Conservation (phyloP, 2,113 vertebrate species). For the Anarhynchus alexandrinus region DNA sequence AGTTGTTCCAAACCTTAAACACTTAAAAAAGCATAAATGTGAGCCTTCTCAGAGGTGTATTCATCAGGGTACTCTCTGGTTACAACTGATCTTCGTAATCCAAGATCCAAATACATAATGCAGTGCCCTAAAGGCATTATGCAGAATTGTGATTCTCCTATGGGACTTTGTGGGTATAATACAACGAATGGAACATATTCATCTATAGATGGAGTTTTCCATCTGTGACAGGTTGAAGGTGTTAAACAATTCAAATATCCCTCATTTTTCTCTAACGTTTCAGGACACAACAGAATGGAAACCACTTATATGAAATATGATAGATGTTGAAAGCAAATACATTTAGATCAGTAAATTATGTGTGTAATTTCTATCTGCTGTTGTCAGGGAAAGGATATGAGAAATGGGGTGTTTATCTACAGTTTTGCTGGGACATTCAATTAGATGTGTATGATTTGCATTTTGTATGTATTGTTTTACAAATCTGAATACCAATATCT, state of each 20-base stretch:
- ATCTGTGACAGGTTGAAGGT: neutral
- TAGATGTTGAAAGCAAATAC: neutral
- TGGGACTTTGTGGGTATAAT: neutral
- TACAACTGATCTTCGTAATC: neutral
- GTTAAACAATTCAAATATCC: neutral
- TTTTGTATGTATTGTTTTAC: neutral
- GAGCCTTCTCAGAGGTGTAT: neutral
- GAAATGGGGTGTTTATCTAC: neutral
- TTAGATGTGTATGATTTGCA: neutral
- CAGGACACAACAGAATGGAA: neutral
- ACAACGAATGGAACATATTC: neutral
- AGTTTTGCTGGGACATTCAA: neutral
- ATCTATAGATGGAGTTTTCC: neutral
- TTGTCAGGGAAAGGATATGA: neutral
- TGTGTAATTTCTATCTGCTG: neutral
- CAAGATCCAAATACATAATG: neutral
- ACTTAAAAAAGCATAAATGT: neutral
- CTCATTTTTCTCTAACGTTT: neutral
- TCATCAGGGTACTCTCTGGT: neutral
- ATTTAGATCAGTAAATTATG: neutral
- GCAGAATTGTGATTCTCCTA: neutral
- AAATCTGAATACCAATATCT: neutral
- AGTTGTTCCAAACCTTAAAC: neutral
- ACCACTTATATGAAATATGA: neutral
- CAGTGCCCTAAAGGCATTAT: neutral